Base-by-base conservation (phyloP, 2,113 vertebrate species). In the Neotoma lepida region DNA sequence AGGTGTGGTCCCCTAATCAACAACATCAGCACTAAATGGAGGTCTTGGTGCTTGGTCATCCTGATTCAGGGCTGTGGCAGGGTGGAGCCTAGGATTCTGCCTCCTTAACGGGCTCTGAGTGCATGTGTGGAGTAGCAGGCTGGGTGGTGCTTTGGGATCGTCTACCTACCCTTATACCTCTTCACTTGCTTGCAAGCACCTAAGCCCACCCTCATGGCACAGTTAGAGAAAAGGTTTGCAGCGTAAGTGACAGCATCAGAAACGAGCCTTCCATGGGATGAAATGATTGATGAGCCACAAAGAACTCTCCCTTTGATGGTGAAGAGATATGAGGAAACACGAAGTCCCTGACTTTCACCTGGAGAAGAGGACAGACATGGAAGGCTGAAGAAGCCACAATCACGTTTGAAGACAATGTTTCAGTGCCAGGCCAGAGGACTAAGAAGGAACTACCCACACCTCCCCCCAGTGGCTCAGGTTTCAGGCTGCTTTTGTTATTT, bases 401-500 rank as follows among this genome's bases (percentile, higher is more conserved):
- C 26, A 10, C 39, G 46, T 73, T 2, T 76, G 71, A 87, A 92
- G 87, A 56, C 39, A 49, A 46, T 7, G 9, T 0, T 22, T 94
- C 41, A 61, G 30, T 2, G 0, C 28, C 6, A 63, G 39, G 35
- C 4, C 20, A 3, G 74, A 13, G 1, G 4, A 33, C 51, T 26
- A 35, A 26, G 66, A 66, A 49, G 74, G 8, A 56, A 58, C 46
- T 54, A 66, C 73, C 30, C 9, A 33, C 1, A 4, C 64, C 81
- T 39, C 80, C 54, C 54, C 35, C 3, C 26, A 46, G 3, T 0
- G 15, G 33, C 91, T 96, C 54, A 4, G 10, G 78, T 94, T 93
- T 82, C 96, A 9, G 0, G 1, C 73, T 9, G 68, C 89, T 81
- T 78, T 46, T 80, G 96, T 94, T 94, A 91, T 54, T 96, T 87